These are phyloP conservation scores for Chloroceryle aenea DNA, from an alignment of 2,113 vertebrate species.

Conservation along the genomic window DNA sequence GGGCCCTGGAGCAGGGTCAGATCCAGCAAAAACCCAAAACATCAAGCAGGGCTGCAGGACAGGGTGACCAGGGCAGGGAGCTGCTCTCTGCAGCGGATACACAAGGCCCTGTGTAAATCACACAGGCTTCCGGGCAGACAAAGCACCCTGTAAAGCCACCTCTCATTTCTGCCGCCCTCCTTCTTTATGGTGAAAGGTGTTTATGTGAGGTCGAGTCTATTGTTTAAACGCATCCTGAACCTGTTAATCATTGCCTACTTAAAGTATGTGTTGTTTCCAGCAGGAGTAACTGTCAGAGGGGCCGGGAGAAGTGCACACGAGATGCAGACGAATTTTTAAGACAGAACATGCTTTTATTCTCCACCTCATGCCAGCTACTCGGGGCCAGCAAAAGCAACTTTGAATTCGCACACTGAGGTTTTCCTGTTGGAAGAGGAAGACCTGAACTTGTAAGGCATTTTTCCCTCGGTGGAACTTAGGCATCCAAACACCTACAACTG, in stretches of 20 bases:
- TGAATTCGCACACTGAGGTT: not conserved
- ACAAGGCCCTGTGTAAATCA: not conserved
- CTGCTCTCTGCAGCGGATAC: not conserved
- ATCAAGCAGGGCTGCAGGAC: not conserved
- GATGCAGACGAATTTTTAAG: not conserved
- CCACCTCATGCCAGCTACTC: not conserved
- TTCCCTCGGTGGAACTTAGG: not conserved
- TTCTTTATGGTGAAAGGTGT: not conserved
- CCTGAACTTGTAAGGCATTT: not conserved
- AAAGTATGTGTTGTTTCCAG: not conserved
- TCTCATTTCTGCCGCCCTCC: not conserved
- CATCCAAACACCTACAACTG: not conserved
- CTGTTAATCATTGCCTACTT: not conserved
- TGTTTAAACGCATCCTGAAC: not conserved
- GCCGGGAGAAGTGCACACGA: not conserved
- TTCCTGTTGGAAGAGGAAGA: not conserved
- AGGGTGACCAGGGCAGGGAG: not conserved
- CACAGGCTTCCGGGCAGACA: not conserved
- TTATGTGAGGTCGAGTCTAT: not conserved
- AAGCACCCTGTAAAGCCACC: not conserved
- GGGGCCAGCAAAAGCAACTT: not conserved
- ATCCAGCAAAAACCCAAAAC: too few relatives aligned
- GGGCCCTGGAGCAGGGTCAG: rapidly evolving
- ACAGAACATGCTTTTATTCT: not conserved
- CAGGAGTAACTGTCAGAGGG: not conserved